These are phyloP conservation scores for Limonius californicus DNA, from an alignment of 1,140 invertebrate species.

Conservation along the genomic window DNA sequence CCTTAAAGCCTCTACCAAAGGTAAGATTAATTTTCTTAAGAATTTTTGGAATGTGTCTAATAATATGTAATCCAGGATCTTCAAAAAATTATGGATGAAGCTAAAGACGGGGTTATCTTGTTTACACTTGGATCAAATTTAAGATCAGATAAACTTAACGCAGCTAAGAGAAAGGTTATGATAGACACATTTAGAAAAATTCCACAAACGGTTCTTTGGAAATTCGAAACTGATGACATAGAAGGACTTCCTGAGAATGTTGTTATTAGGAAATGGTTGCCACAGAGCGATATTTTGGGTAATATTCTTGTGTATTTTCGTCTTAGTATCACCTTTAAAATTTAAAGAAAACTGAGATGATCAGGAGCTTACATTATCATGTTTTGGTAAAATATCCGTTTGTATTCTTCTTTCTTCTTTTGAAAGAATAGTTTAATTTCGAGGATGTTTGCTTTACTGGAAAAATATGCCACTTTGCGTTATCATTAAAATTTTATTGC, in stretches of 20 bases:
- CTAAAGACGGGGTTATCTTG: slow-evolving; percentile 55
- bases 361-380: no score
- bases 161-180: background rate
- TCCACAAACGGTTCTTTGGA: background rate
- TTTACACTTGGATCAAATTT: slow-evolving; percentile 61
- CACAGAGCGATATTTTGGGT: background rate
- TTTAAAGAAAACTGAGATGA: no score
- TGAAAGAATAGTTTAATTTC: no score
- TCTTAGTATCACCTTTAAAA: no score
- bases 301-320: no score
- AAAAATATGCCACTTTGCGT: no score
- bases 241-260: background rate
- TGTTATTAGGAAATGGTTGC: background rate
- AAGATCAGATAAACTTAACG: slow-evolving; percentile 29
- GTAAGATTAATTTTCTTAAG: background rate
- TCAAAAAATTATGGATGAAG: slow-evolving; percentile 50
- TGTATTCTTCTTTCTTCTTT: no score
- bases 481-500: no score
- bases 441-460: no score
- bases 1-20: background rate
- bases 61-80: slow-evolving; percentile 45
- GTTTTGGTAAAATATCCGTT: no score
- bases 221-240: background rate
- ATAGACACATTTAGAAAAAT: background rate
- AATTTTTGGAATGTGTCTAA: background rate